Base-by-base conservation (phyloP, 2,888 invertebrate species). In the Luperina nickerlii region DNA sequence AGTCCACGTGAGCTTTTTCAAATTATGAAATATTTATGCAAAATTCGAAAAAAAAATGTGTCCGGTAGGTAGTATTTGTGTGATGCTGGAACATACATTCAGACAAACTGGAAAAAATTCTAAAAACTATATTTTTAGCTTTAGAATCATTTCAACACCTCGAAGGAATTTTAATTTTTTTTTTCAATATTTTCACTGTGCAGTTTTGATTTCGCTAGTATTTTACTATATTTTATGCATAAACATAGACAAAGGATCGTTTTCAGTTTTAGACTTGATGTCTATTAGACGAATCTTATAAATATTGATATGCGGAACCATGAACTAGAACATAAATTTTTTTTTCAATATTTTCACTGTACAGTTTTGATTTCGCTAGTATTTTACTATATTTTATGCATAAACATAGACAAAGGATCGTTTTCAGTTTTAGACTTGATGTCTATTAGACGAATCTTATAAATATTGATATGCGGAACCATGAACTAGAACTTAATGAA, bases 271-370 rank as follows among this genome's bases (percentile, higher is more conserved):
- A 15, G 20, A 68, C 60, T 84, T 81, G 79, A 24, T 54, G 57
- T 32, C 24, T 38, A 38, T 70, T 38, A 70, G n/a, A 3, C 20
- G 6, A 63, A 54, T 45, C 32, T n/a, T 20, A 70, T 81, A 45
- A 73, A 72, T 60, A 80, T 74, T 51, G 32, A 79, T 65, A 60
- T 32, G 57, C 80, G 84, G 85, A 82, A 80, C 80, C 79, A 63
- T n/a, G n/a, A n/a, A n/a, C n/a, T n/a, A n/a, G n/a, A n/a, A n/a
- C n/a, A n/a, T n/a, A n/a, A 32, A 32, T 32, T 32, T 32, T 32
- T 32, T 32, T 32, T 32, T 32, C 32, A 32, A 32, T 32, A 32
- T 1, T 32, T 32, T 32, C 8, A 20, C 57, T 57, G 57, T 9
- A 2, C 24, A 9, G 9, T 57, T 24, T 57, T 57, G 1, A 24